These are phyloP conservation scores for Endomychus coccineus DNA, from an alignment of 2,888 invertebrate genomes.

Conservation along the genomic window DNA sequence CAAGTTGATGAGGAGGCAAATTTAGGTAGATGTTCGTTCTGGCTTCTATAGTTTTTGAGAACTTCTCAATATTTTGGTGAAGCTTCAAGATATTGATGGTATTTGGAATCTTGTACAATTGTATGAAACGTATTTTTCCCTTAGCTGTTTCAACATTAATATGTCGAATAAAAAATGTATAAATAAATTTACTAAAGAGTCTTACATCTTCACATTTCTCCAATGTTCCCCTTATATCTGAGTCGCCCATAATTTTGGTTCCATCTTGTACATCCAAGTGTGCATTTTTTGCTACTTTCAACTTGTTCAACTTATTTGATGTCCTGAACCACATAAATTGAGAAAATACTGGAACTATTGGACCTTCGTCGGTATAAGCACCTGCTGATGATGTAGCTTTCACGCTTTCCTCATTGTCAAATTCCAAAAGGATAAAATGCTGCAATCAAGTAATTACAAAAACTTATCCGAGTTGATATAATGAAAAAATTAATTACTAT, in stretches of 20 bases:
- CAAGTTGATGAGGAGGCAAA: too few relatives aligned
- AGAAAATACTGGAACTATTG: slow-evolving; percentile 58
- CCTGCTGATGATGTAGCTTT: slow-evolving; percentile 50
- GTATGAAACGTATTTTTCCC: too few relatives aligned
- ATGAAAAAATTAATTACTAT: too few relatives aligned
- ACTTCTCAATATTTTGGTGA: too few relatives aligned
- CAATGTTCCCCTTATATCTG: slow-evolving; percentile 46
- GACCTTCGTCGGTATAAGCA: slow-evolving; percentile 50
- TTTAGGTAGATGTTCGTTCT: too few relatives aligned
- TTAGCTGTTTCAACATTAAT: too few relatives aligned
- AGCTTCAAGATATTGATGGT: too few relatives aligned
- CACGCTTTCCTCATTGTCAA: slow-evolving; percentile 49
- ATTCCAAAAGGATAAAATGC: slow-evolving; percentile 74
- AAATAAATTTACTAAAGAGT: slow-evolving; percentile 5
- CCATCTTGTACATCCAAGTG: slow-evolving; percentile 44
- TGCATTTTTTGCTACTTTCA: slow-evolving; percentile 28
- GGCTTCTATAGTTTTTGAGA: too few relatives aligned
- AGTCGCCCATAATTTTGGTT: slow-evolving; percentile 41
- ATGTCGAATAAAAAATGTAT: slow-evolving; percentile 3
- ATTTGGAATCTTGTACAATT: too few relatives aligned
- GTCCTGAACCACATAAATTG: slow-evolving; percentile 65
- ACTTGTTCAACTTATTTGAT: slow-evolving; percentile 28
- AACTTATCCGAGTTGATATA: slow-evolving; percentile 19
- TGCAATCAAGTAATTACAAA: slow-evolving; percentile 35
- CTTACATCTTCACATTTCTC: slow-evolving; percentile 45